Percentiles rank a stretch among this genome's conserved stretches.
Evolutionary conservation across 2,888 invertebrate species (phyloP).

Genomic region (Xestia c-nigrum): DNA sequence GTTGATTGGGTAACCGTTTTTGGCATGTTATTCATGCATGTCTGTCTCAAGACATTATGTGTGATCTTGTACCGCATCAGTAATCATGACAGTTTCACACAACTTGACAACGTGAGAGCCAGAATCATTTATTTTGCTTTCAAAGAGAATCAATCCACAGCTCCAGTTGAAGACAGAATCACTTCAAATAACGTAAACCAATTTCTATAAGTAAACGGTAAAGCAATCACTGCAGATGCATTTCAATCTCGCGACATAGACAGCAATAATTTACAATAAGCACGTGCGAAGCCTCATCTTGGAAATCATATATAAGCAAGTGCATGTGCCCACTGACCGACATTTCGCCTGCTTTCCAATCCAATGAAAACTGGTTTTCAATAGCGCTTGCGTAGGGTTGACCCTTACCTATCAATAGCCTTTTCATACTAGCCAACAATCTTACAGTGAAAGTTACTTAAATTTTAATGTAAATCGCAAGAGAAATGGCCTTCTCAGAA

Average conservation of each 20-base stretch:
- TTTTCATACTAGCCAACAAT: constrained; percentile 59
- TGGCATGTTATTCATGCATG: constrained; percentile 4
- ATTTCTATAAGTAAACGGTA: constrained; percentile 33
- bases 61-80: neutral
- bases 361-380: constrained; percentile 65
- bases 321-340: constrained; percentile 73
- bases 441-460: constrained; percentile 63
- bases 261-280: constrained; percentile 42
- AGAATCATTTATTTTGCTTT: neutral
- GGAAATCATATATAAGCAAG: constrained; percentile 66
- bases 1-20: constrained; percentile 28
- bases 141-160: constrained; percentile 7
- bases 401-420: constrained; percentile 66
- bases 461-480: constrained; percentile 60
- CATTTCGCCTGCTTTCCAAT: constrained; percentile 71
- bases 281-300: constrained; percentile 56
- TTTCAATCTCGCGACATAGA: constrained; percentile 45
- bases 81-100: neutral
- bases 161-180: constrained; percentile 11
- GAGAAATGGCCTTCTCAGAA: constrained; percentile 54
- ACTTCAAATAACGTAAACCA: constrained; percentile 15
- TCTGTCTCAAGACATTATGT: neutral
- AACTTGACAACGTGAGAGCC: neutral
- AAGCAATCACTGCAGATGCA: constrained; percentile 44
- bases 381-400: constrained; percentile 63